Evolutionary conservation across 2,797 vertebrate species (phyloP), one percentile per base, ranked within the genome.

Genomic region (Leucoraja ocellata): DNA sequence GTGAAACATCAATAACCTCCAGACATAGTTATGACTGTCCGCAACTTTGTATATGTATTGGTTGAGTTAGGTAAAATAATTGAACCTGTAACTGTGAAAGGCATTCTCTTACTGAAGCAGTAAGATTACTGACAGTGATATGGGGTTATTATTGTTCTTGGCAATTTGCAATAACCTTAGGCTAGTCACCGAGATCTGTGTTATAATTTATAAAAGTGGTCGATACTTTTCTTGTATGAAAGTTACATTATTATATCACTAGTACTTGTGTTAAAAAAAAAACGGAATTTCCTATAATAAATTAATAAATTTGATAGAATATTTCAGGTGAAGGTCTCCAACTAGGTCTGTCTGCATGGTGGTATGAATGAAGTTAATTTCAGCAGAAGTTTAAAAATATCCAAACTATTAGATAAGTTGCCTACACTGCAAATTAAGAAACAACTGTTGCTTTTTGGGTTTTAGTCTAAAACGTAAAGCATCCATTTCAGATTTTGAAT

Each of bases 161-260:
- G 61, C 81, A 84, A 61, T 92, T 23, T 92, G 58, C 32, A 68
- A 58, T 76, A 92, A 74, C 39, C 36, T 76, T 46, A n/a, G 90
- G 11, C 73, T 39, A 39, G 25, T 58, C 65, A 71, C 6, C 54
- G 9, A 28, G 5, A 28, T 11, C 46, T 23, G 23, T 54, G 10
- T 25, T 84, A 25, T 13, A 11, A 23, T 74, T 91, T 90, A 39
- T 73, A 9, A 73, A 91, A 46, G 65, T 91, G 32, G 5, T 91
- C 73, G 21, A 23, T 54, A 32, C 65, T 91, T 11, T 58, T 54
- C 71, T 23, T 28, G 39, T 28, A 74, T 88, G 61, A 21, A 8
- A 88, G 1, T 16, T 36, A 7, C 16, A 65, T 68, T 32, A 36
- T 68, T 65, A 54, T 8, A 91, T 71, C 32, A 36, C 8, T 46